These are phyloP conservation scores for Tachycineta bicolor DNA, from an alignment of 2,113 vertebrate species.

Conservation along the genomic window DNA sequence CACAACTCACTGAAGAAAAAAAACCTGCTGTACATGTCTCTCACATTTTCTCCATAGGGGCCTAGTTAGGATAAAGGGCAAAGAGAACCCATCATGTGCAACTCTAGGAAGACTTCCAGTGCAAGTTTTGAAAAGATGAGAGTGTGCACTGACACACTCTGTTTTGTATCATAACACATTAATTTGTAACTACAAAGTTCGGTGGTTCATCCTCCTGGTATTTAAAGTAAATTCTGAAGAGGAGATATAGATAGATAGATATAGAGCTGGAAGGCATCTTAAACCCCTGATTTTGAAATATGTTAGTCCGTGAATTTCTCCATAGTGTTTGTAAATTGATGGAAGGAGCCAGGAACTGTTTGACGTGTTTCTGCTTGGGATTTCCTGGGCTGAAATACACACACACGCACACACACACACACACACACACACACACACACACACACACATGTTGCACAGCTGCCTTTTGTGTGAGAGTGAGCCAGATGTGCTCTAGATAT, in stretches of 20 bases:
- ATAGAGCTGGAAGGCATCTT: not conserved
- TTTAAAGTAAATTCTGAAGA: not conserved
- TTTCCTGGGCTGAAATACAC: not conserved
- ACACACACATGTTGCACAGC: not conserved
- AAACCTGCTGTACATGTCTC: rapidly evolving
- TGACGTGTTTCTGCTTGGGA: not conserved
- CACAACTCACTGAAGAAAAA: not conserved
- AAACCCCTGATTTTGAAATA: not conserved
- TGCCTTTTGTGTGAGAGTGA: not conserved
- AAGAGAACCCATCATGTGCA: not conserved
- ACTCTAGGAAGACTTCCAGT: not conserved
- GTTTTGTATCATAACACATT: not conserved
- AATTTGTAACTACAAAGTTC: not conserved
- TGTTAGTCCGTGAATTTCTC: not conserved
- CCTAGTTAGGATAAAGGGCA: not conserved
- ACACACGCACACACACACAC: not conserved
- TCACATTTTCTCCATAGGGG: not conserved
- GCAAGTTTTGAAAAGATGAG: not conserved
- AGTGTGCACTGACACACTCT: not conserved
- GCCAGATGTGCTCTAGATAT: not conserved
- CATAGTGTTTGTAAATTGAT: not conserved
- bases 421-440: not conserved
- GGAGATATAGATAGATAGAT: not conserved
- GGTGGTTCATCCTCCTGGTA: not conserved
- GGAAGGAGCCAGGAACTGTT: not conserved